A percentile compares a stretch with the other conserved stretches of the same genome.
Conservation (phyloP, 2,888 invertebrate genomes). For the Eupithecia abbreviata region DNA sequence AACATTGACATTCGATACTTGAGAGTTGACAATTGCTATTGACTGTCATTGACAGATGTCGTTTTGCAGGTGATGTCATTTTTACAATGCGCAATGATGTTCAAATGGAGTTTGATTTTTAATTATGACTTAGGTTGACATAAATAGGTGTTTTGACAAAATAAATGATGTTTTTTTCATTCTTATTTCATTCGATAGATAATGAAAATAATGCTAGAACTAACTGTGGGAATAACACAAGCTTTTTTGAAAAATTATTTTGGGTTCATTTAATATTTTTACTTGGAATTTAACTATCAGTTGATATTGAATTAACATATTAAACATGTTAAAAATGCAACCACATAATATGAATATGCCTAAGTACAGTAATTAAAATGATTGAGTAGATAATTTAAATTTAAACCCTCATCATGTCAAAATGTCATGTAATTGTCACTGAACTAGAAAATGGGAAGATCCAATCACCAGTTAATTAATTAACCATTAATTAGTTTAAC, state of each 20-base stretch:
- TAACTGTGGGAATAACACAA: neutral
- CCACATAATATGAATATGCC: neutral
- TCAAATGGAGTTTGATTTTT: constrained; percentile 53
- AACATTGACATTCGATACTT: constrained; percentile 54
- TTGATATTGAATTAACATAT: neutral
- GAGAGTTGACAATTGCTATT: constrained; percentile 65
- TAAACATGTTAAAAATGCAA: neutral
- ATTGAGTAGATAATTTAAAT: constrained; percentile 47
- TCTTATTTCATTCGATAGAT: no score
- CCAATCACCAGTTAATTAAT: constrained; percentile 66
- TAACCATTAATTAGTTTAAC: constrained; percentile 69
- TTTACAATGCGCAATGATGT: constrained; percentile 64
- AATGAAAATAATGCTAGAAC: neutral
- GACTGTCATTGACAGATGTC: constrained; percentile 68
- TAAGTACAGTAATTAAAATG: constrained; percentile 33
- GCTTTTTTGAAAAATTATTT: neutral
- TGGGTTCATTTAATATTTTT: no score
- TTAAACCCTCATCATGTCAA: constrained; percentile 67
- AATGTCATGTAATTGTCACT: constrained; percentile 71
- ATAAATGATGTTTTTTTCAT: constrained; percentile 5
- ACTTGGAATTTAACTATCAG: no score
- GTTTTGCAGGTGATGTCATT: constrained; percentile 75
- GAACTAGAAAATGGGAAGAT: constrained; percentile 59
- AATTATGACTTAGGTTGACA: constrained; percentile 31
- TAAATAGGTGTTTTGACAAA: constrained; percentile 14